Evolutionary conservation across 1,140 invertebrate genomes (phyloP).

Genomic region (Drosophila nikananu): DNA sequence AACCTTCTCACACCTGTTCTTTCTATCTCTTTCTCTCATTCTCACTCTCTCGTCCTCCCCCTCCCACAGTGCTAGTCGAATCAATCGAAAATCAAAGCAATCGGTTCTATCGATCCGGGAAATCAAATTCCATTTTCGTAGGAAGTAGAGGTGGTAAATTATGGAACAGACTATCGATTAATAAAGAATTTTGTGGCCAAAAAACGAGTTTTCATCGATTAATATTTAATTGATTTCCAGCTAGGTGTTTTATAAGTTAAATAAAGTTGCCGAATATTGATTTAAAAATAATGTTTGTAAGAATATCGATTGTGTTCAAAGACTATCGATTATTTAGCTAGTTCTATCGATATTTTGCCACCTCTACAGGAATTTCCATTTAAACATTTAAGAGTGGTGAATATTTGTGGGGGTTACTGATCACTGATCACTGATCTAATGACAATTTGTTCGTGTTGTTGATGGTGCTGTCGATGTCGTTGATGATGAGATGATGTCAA

Average conservation of each 20-base stretch:
- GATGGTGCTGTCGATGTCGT: constrained; percentile 28
- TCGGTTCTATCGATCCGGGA: neutral
- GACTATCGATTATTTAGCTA: too few relatives aligned
- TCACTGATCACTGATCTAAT: constrained; percentile 18
- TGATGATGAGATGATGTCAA: constrained; percentile 56
- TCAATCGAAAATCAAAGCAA: constrained; percentile 7
- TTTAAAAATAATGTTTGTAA: neutral
- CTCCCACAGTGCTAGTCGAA: constrained; percentile 34
- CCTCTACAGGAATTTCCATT: constrained; percentile 3
- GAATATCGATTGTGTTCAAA: too few relatives aligned
- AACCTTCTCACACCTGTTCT: constrained; percentile 15
- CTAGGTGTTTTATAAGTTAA: neutral
- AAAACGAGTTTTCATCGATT: neutral
- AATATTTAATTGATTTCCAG: neutral
- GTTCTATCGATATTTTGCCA: neutral
- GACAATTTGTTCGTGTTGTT: constrained; percentile 15
- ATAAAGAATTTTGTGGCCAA: neutral
- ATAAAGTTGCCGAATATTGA: neutral
- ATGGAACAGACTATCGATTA: neutral
- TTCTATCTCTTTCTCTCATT: constrained; percentile 3
- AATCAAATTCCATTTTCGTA: neutral
- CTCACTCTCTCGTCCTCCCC: constrained; percentile 10
- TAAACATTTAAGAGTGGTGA: constrained; percentile 4
- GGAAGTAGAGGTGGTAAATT: neutral
- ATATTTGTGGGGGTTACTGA: constrained; percentile 15